These are phyloP conservation scores for Nysson spinosus DNA, from an alignment of 2,888 invertebrate genomes.

Conservation along the genomic window DNA sequence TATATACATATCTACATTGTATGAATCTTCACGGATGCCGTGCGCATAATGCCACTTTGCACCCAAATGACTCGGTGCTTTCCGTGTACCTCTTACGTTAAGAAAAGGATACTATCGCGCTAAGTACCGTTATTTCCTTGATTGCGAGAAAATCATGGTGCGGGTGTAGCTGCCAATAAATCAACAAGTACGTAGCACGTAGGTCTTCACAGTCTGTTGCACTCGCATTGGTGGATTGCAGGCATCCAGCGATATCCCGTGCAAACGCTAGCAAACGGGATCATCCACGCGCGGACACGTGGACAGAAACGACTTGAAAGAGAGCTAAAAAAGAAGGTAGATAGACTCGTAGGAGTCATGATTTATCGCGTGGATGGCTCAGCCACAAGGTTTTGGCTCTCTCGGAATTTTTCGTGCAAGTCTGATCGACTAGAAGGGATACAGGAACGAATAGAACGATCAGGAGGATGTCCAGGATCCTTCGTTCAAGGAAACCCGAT, in stretches of 20 bases:
- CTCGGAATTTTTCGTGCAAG: conserved; percentile 33
- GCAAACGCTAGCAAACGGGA: conserved; percentile 13
- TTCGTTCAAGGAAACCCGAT: conserved; percentile 38
- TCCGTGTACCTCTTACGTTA: background rate
- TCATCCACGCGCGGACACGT: conserved; percentile 39
- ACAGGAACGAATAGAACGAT: background rate
- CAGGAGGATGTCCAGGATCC: background rate
- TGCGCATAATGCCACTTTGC: no score
- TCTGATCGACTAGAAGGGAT: conserved; percentile 1
- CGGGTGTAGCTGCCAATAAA: conserved; percentile 60
- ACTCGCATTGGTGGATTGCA: conserved; percentile 34
- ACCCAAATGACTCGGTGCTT: no score
- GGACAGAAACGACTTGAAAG: conserved; percentile 45
- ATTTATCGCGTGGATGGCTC: conserved; percentile 49
- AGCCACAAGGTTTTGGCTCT: conserved; percentile 18
- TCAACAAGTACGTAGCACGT: conserved; percentile 58
- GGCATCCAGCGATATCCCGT: conserved; percentile 18
- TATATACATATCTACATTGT: no score
- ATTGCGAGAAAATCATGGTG: conserved; percentile 27
- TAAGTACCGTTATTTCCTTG: conserved; percentile 27
- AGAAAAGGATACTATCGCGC: background rate
- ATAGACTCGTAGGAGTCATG: conserved; percentile 27
- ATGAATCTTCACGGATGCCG: no score
- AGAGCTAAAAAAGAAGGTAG: conserved; percentile 36
- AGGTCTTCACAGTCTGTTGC: conserved; percentile 49